Evolutionary conservation across 2,113 vertebrate species (phyloP).

Genomic region (Tautogolabrus adspersus): DNA sequence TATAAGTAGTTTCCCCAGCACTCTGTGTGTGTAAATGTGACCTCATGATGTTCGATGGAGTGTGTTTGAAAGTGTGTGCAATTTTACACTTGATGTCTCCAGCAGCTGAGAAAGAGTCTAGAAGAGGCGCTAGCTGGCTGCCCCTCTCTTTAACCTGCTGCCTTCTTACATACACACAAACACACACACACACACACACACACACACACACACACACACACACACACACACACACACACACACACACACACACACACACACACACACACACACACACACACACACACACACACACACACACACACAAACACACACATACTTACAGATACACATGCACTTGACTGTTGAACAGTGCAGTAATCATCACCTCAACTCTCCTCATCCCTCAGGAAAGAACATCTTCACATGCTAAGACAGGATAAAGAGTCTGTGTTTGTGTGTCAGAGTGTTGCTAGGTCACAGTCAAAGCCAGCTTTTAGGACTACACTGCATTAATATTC

Average conservation of each 20-base stretch:
- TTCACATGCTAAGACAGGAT: constrained; percentile 57
- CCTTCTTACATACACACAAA: constrained; percentile 19
- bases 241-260: constrained; percentile 28
- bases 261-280: no score
- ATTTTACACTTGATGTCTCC: constrained; percentile 77
- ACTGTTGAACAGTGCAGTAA: constrained; percentile 75
- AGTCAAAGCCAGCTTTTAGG: constrained; percentile 54
- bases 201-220: constrained; percentile 26
- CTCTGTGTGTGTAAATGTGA: constrained; percentile 33
- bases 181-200: constrained; percentile 12
- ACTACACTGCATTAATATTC: constrained; percentile 66
- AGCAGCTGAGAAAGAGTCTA: constrained; percentile 53
- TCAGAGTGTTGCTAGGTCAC: constrained; percentile 46
- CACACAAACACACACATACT: no score
- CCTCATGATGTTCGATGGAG: constrained; percentile 48
- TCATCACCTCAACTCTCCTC: constrained; percentile 80
- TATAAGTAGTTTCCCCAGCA: constrained; percentile 15
- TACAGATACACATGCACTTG: constrained; percentile 54
- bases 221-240: constrained; percentile 15
- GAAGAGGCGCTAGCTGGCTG: constrained; percentile 47
- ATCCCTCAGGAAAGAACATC: constrained; percentile 67
- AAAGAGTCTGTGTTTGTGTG: constrained; percentile 22
- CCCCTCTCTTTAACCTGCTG: constrained; percentile 65
- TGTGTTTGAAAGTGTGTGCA: constrained; percentile 60
- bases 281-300: constrained; percentile 16